Evolutionary conservation across 2,797 vertebrate species (phyloP).

Genomic region (Tolypeutes matacus): DNA sequence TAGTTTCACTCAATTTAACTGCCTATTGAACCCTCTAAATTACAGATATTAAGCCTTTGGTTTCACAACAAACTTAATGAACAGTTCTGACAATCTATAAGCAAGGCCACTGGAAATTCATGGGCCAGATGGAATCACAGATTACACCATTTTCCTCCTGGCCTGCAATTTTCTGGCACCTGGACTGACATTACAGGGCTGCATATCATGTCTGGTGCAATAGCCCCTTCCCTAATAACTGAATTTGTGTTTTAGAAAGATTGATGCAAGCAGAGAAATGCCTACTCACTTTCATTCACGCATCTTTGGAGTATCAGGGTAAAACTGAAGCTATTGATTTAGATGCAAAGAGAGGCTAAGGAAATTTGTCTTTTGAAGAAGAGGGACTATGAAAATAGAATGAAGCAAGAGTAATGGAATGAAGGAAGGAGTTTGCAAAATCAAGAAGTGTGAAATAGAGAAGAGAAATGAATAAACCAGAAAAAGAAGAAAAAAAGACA

Average conservation of each 20-base stretch:
- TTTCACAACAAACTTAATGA: conserved; percentile 90
- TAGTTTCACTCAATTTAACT: no score
- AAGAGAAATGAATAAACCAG: background rate
- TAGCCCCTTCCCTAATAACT: no score
- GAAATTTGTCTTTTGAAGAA: background rate
- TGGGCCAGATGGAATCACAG: conserved; percentile 88
- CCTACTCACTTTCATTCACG: conserved; percentile 46
- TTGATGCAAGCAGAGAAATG: conserved; percentile 69
- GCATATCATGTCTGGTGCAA: conserved; percentile 77
- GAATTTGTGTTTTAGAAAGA: conserved; percentile 75
- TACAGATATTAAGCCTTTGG: conserved; percentile 89
- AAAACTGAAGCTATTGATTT: background rate
- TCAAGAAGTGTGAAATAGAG: background rate
- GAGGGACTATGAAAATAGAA: no score
- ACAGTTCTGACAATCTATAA: conserved; percentile 87
- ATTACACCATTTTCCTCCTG: no score
- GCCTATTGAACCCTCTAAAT: no score
- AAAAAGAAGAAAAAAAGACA: background rate
- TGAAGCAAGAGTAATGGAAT: background rate
- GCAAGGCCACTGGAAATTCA: conserved; percentile 85
- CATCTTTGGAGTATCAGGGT: conserved; percentile 51
- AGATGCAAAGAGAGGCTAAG: background rate
- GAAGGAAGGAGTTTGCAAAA: background rate
- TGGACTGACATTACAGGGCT: conserved; percentile 83
- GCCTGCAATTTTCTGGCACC: conserved; percentile 88